phyloP scores from a whole-genome alignment of 2,888 invertebrate species.

The Rhamnusium bicolor region DNA sequence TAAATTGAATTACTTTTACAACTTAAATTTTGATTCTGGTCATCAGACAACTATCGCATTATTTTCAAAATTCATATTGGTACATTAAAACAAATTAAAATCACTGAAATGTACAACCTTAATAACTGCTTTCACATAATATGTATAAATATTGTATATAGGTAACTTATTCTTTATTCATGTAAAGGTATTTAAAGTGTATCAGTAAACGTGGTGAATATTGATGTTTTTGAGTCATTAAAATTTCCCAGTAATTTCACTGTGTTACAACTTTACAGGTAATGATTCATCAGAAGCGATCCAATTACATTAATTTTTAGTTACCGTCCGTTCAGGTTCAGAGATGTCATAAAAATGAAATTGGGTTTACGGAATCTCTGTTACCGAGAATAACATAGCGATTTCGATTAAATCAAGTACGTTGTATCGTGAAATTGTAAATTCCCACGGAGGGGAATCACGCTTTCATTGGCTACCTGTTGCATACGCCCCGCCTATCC shows the following conservation, averaged over 20 bases:
- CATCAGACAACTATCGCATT: too few relatives aligned
- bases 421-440: constrained; percentile 47
- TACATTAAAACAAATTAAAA: too few relatives aligned
- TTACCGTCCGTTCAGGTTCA: constrained; percentile 9
- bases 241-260: constrained; percentile 44
- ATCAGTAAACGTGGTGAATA: neutral
- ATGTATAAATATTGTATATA: too few relatives aligned
- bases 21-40: too few relatives aligned
- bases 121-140: too few relatives aligned
- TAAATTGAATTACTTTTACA: too few relatives aligned
- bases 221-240: constrained; percentile 39
- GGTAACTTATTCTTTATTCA: neutral
- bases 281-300: constrained; percentile 17
- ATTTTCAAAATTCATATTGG: too few relatives aligned
- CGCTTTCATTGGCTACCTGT: constrained; percentile 67
- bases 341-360: neutral
- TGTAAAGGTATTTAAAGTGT: neutral
- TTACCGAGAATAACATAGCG: constrained; percentile 44
- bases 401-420: constrained; percentile 49
- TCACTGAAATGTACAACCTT: too few relatives aligned
- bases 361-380: constrained; percentile 39
- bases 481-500: constrained; percentile 64
- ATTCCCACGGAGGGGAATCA: constrained; percentile 49
- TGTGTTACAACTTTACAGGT: constrained; percentile 33
- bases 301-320: constrained; percentile 9